These are phyloP conservation scores for Sebastes variabilis DNA, from an alignment of 2,797 vertebrate genomes.

Conservation along the genomic window DNA sequence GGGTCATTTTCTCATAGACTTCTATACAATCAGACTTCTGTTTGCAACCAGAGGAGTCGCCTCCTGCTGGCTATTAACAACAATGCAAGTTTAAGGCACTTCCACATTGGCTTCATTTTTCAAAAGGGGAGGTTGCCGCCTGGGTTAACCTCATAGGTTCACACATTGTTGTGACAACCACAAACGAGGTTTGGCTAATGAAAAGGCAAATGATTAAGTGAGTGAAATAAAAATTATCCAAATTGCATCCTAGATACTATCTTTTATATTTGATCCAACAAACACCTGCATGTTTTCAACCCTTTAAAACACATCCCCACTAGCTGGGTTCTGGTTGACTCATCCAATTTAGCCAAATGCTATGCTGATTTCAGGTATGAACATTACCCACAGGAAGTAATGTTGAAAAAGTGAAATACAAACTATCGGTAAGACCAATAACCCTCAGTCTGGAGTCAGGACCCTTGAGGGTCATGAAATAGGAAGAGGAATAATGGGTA, in stretches of 20 bases:
- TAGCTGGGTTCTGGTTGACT: not conserved
- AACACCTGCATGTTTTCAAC: not conserved
- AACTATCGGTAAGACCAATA: not conserved
- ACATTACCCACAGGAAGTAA: not conserved
- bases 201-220: not conserved
- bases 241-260: not conserved
- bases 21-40: no score
- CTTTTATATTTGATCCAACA: not conserved
- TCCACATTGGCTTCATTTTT: no score
- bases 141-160: not conserved
- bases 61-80: fast-evolving
- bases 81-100: no score
- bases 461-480: not conserved
- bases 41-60: no score
- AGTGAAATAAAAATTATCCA: not conserved
- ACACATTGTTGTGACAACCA: not conserved
- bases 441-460: not conserved
- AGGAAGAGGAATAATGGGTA: not conserved
- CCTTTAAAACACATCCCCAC: not conserved
- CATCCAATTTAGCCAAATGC: not conserved
- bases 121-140: no score
- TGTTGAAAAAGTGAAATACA: not conserved
- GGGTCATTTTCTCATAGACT: no score
- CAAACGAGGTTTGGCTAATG: not conserved
- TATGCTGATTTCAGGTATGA: not conserved